Evolutionary conservation across 1,140 invertebrate species (phyloP).

Genomic region (Microplitis demolitor): DNA sequence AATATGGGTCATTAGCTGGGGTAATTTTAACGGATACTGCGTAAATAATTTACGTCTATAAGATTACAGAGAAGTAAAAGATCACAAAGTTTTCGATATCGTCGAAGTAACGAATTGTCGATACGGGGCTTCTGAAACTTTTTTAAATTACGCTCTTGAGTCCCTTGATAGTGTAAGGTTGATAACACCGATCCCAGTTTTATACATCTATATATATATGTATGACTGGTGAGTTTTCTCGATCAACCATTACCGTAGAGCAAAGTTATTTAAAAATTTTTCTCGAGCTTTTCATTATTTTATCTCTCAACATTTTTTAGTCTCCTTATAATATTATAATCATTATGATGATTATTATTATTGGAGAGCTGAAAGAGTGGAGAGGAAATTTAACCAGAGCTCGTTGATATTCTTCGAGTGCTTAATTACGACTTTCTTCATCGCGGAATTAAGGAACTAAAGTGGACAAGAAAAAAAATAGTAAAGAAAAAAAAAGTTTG

Average conservation of each 20-base stretch:
- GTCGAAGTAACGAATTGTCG: neutral
- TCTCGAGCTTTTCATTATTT: neutral
- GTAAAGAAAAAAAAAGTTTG: slow-evolving; percentile 28
- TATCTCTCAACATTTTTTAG: too few relatives aligned
- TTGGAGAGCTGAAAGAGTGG: neutral
- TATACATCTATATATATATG: too few relatives aligned
- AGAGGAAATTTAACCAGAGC: neutral
- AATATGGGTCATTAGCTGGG: too few relatives aligned
- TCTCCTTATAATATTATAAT: too few relatives aligned
- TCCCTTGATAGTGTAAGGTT: neutral
- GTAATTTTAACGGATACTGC: neutral
- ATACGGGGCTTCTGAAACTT: neutral
- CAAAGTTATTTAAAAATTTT: too few relatives aligned
- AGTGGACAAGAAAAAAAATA: slow-evolving; percentile 4
- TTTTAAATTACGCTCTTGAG: neutral
- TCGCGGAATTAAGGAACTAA: neutral
- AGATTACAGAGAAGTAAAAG: too few relatives aligned
- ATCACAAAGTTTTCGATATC: too few relatives aligned
- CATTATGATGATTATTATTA: neutral
- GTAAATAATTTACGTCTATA: too few relatives aligned
- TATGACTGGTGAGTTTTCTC: neutral
- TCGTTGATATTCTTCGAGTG: slow-evolving; percentile 9
- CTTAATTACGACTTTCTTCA: slow-evolving; percentile 22
- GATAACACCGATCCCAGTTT: neutral
- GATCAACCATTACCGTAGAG: slow-evolving; percentile 2